These are phyloP conservation scores for Notiomystis cincta DNA, from an alignment of 2,113 vertebrate genomes.

Conservation along the genomic window DNA sequence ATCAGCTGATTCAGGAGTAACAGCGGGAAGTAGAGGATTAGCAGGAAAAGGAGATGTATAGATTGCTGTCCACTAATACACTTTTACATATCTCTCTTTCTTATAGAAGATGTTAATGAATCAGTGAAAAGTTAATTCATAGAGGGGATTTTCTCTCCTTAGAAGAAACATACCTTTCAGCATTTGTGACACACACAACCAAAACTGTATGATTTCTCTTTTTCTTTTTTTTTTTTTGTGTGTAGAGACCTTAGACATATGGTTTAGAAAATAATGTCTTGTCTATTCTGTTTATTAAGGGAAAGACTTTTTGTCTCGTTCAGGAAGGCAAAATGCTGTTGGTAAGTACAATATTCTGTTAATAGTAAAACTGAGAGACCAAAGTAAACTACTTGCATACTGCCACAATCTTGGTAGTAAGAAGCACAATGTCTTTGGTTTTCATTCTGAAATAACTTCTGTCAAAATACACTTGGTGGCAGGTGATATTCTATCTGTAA, in stretches of 20 bases:
- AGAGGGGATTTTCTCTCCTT: not conserved
- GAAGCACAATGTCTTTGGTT: not conserved
- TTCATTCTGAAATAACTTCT: not conserved
- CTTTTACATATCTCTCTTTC: not conserved
- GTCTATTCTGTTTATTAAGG: slow-evolving; percentile 72
- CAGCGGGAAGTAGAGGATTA: not conserved
- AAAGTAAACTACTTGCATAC: not conserved
- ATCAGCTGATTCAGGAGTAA: not conserved
- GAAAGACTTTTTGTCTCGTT: slow-evolving; percentile 79
- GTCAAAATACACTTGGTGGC: not conserved
- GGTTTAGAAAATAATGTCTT: slow-evolving; percentile 15
- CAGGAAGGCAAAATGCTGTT: slow-evolving; percentile 80
- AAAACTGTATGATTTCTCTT: not conserved
- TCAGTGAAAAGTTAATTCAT: not conserved
- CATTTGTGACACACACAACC: not conserved
- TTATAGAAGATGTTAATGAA: not conserved
- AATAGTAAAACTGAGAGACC: not conserved
- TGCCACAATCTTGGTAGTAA: not conserved
- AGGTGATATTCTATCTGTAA: not conserved
- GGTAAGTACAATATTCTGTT: slow-evolving; percentile 75
- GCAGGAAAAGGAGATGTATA: not conserved
- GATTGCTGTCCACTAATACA: not conserved
- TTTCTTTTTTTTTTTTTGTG: not conserved
- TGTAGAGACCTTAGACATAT: not conserved
- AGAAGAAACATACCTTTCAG: not conserved